phyloP scores from a whole-genome alignment of 2,888 invertebrate genomes.

The Pammene fasciana region DNA sequence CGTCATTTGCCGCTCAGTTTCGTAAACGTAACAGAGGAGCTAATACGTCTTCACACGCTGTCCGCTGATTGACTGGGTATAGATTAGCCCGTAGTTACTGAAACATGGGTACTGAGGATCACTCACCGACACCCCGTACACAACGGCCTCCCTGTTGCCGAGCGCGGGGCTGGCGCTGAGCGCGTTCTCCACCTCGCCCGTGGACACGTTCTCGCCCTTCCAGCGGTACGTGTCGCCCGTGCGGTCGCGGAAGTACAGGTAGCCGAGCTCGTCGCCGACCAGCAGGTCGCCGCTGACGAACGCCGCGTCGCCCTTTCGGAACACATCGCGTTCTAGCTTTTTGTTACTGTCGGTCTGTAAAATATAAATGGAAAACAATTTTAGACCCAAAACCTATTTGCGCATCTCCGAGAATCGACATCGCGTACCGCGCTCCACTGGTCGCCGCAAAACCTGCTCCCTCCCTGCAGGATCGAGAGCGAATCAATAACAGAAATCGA shows the following conservation, averaged over 20 bases:
- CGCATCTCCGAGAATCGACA: no score
- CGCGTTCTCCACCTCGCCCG: constrained; percentile 96
- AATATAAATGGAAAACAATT: not conserved
- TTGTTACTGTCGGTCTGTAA: constrained; percentile 89
- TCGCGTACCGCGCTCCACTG: no score
- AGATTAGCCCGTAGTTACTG: no score
- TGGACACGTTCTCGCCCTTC: constrained; percentile 99
- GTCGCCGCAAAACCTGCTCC: no score
- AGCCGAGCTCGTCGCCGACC: constrained; percentile 95
- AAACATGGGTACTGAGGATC: no score
- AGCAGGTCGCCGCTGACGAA: constrained; percentile 97
- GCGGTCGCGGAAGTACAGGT: constrained; percentile 96
- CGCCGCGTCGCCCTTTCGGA: constrained; percentile 92
- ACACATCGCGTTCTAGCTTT: constrained; percentile 92
- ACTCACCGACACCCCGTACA: constrained; percentile 95
- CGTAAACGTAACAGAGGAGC: no score
- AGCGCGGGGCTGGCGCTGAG: constrained; percentile 91
- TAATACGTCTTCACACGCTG: no score
- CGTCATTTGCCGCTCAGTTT: no score
- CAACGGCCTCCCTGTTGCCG: constrained; percentile 90
- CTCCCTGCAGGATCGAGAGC: no score
- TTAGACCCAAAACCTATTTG: no score
- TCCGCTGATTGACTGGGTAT: no score
- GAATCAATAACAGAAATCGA: no score
- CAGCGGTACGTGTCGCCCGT: constrained; percentile 94